phyloP scores from a whole-genome alignment of 2,888 invertebrate species.

The Nysson spinosus region DNA sequence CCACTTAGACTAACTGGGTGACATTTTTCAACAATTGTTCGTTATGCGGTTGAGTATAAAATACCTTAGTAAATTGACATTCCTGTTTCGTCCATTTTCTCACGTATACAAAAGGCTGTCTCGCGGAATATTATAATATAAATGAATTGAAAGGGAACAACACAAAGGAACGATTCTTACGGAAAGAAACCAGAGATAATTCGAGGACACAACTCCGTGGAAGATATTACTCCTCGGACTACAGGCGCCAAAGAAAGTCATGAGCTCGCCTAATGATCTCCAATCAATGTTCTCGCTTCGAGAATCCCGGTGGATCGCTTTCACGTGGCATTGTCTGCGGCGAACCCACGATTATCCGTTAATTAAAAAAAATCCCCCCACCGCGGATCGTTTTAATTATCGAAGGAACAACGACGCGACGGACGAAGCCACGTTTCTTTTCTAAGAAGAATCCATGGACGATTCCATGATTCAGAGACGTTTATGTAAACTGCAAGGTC shows the following conservation, averaged over 20 bases:
- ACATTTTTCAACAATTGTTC: no score
- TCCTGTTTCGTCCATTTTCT: no score
- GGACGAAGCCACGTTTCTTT: conserved; percentile 13
- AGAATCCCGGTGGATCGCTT: conserved; percentile 39
- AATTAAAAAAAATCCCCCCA: conserved; percentile 42
- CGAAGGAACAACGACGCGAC: conserved; percentile 31
- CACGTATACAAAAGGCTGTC: no score
- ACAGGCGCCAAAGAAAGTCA: conserved; percentile 44
- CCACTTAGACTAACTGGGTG: no score
- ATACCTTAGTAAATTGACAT: no score
- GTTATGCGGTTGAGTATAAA: no score
- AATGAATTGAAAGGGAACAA: no score
- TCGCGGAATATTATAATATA: no score
- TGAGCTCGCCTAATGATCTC: conserved; percentile 39
- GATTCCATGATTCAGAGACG: conserved; percentile 20
- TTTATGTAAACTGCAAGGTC: conserved; percentile 47
- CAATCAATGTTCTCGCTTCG: conserved; percentile 41
- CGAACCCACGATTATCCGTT: conserved; percentile 44
- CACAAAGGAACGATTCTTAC: conserved; percentile 22
- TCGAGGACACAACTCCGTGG: conserved; percentile 11
- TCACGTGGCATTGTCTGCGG: conserved; percentile 54
- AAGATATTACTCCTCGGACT: conserved; percentile 20
- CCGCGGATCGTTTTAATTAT: conserved; percentile 36
- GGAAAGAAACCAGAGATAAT: conserved; percentile 9
- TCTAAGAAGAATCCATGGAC: not conserved